These are phyloP conservation scores for Aricia agestis DNA, from an alignment of 1,140 invertebrate species.

Conservation along the genomic window DNA sequence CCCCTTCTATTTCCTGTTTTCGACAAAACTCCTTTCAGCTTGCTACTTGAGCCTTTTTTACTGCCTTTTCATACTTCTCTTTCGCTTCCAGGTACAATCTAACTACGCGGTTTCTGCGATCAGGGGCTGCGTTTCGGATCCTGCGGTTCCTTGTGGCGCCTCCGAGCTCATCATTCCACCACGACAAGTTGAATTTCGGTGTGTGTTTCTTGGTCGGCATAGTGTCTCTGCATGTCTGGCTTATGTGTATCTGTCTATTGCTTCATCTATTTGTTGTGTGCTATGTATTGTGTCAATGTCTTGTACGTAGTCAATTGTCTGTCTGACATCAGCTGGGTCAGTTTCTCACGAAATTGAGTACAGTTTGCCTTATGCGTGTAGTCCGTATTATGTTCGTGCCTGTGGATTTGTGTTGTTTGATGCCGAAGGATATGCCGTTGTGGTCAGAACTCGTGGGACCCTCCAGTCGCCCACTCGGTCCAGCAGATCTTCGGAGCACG, in stretches of 20 bases:
- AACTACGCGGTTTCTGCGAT: too few relatives aligned
- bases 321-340: slow-evolving; percentile 18
- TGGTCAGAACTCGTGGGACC: slow-evolving; percentile 22
- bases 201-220: slow-evolving; percentile 19
- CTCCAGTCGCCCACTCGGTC: slow-evolving; percentile 1
- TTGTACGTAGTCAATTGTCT: slow-evolving; percentile 18
- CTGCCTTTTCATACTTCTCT: too few relatives aligned
- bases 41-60: too few relatives aligned
- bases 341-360: slow-evolving; percentile 15
- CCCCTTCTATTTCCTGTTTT: too few relatives aligned
- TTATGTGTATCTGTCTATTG: slow-evolving; percentile 16
- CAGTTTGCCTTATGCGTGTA: slow-evolving; percentile 19
- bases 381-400: slow-evolving; percentile 11
- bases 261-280: slow-evolving; percentile 20
- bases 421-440: slow-evolving; percentile 15
- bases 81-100: too few relatives aligned
- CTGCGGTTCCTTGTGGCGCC: too few relatives aligned
- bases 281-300: background rate
- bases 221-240: slow-evolving; percentile 18
- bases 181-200: slow-evolving; percentile 12
- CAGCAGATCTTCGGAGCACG: background rate
- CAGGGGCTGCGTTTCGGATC: too few relatives aligned
- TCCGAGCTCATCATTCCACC: too few relatives aligned
- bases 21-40: too few relatives aligned
- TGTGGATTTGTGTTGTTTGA: background rate